Base-by-base conservation (phyloP, 2,888 invertebrate genomes). In the Acanthosoma haemorrhoidale region DNA sequence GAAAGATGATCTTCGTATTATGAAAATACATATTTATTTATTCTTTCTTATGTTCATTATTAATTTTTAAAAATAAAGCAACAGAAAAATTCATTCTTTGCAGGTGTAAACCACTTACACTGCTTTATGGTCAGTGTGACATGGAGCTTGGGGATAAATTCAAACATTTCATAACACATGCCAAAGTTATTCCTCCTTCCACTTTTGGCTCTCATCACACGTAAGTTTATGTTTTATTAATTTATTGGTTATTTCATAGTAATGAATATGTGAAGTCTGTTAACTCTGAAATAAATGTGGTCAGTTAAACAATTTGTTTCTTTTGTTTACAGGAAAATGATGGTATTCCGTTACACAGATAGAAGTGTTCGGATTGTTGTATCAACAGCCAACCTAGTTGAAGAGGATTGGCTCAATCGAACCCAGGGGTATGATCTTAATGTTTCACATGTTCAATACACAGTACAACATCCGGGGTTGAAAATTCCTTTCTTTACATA, bases 341-440 rank as follows among this genome's bases (percentile, higher is more conserved):
- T 94, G 84, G 79, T 97, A 0, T 82, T 96, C 0, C 86, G 88
- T 61, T 96, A 96, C 77, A 88, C 85, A 72, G 89, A 94, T 76
- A 85, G 88, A 0, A 91, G 92, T 0, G 81, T 96, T 67, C 83
- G 96, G 11, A 87, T 97, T 5, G 88, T 95, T 0, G 86, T 97
- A 34, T 92, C 92, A 0, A 96, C 96, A 0, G 94, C 96, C 0
- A 98, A 98, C 82, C 82, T 97, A 3, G 91, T 96, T 75, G 83
- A 88, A 25, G 89, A 90, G 73, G 97, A 98, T 80, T 98, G 97
- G 97, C 87, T 91, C 77, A 91, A 96, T 79, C 87, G 95, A 76
- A 94, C 95, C 0, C 96, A 98, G 80, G 95, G 95, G 86, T 91
- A 25, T 64, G 58, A 58, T 59, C 13, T 34, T 63, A n/a, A n/a